Conservation (phyloP, 2,113 vertebrate species). For the Gobiocypris rarus region DNA sequence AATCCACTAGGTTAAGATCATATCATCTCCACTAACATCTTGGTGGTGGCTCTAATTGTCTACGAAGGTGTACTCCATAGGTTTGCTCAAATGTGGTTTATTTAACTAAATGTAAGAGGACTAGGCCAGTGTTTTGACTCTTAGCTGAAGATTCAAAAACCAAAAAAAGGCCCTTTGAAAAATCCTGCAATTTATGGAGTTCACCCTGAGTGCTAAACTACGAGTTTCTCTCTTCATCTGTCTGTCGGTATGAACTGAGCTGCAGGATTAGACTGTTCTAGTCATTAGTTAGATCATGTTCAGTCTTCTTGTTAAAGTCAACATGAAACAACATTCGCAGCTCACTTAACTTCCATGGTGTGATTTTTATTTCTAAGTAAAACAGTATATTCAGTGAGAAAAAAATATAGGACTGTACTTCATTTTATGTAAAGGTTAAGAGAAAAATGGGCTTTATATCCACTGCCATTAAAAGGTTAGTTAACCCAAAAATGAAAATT, state of each 20-base stretch:
- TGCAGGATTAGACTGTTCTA: not conserved
- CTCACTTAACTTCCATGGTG: not conserved
- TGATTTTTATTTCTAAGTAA: not conserved
- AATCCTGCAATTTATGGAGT: conserved; percentile 15
- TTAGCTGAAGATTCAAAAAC: conserved; percentile 17
- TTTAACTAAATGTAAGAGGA: not conserved
- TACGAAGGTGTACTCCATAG: conserved; percentile 10
- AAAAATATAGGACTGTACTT: not conserved
- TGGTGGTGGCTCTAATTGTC: conserved; percentile 55
- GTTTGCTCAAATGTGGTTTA: not conserved
- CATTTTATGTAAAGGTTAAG: not conserved
- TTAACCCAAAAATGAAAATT: no score
- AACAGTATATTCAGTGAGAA: not conserved
- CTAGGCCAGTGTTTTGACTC: conserved; percentile 20
- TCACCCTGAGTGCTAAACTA: conserved; percentile 10
- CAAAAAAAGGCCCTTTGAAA: not conserved
- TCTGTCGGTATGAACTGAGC: conserved; percentile 16
- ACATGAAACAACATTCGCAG: not conserved
- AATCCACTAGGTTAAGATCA: conserved; percentile 60
- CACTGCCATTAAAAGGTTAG: no score
- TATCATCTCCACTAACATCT: conserved; percentile 68
- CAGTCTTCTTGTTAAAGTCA: conserved; percentile 6
- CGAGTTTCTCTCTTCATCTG: conserved; percentile 11
- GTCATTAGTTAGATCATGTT: conserved; percentile 1
- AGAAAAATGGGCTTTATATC: not conserved